These are phyloP conservation scores for Cydia strobilella DNA, from an alignment of 1,140 invertebrate genomes.

Conservation along the genomic window DNA sequence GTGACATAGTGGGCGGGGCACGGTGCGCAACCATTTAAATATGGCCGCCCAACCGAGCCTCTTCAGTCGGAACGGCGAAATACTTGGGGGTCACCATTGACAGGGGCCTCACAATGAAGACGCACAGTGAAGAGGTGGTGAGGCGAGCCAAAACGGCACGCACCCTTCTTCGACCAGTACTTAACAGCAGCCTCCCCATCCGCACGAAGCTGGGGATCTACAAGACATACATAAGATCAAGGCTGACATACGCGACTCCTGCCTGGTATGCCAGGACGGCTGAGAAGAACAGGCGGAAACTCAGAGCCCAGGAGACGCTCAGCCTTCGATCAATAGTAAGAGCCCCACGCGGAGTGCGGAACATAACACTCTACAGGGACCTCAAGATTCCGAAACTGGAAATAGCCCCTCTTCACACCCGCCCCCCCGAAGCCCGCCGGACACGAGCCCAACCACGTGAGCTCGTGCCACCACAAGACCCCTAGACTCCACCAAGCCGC, in stretches of 20 bases:
- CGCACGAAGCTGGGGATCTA: constrained; percentile 37
- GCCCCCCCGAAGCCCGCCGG: too few relatives aligned
- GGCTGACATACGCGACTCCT: constrained; percentile 40
- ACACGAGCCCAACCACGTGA: too few relatives aligned
- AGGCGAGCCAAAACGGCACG: neutral
- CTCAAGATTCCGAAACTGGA: too few relatives aligned
- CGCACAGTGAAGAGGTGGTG: neutral
- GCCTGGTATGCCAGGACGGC: constrained; percentile 40
- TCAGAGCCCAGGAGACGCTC: neutral
- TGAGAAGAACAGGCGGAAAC: neutral
- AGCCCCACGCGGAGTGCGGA: neutral
- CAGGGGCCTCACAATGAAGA: constrained; percentile 32
- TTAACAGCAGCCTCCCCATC: constrained; percentile 33
- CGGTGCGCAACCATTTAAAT: too few relatives aligned
- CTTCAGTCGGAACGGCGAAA: too few relatives aligned
- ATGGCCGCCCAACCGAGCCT: too few relatives aligned
- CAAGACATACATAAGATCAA: constrained; percentile 39
- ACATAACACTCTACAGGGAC: too few relatives aligned
- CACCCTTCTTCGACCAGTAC: constrained; percentile 25
- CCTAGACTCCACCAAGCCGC: too few relatives aligned
- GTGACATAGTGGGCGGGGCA: too few relatives aligned
- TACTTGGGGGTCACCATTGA: too few relatives aligned
- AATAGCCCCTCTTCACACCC: too few relatives aligned
- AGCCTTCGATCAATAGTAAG: neutral
- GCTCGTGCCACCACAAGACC: too few relatives aligned